Base-by-base conservation (phyloP, 1,140 invertebrate genomes). In the Drosophila rufa region DNA sequence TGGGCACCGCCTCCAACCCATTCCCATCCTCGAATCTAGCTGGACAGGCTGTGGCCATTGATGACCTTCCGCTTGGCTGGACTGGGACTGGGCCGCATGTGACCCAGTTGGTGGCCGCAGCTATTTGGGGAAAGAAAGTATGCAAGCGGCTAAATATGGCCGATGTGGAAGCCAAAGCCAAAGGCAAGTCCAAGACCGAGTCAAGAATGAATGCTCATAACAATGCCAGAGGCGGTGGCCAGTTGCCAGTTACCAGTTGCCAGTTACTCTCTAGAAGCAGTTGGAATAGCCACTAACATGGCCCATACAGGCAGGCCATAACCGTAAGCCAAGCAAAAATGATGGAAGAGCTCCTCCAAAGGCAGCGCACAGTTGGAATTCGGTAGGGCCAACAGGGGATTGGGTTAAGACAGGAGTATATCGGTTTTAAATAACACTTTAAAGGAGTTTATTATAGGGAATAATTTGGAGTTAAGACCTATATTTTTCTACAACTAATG, bases 61-160 rank as follows among this genome's bases (percentile, higher is more conserved):
- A 75, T 75, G 71, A 75, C 70, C 71, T 75, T 75, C 71, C 53
- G 65, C 50, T 55, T 55, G 62, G 22, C 48, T 22, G 42, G 50
- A 25, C 33, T 53, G 27, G 19, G 50, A 27, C 17, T 51, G 30
- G 50, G 19, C 19, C 19, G 22, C 60, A 64, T 70, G 45, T 47
- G 66, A 70, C 69, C 67, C 69, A 73, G 53, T 71, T 73, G 69
- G 50, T 70, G 68, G 43, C 9, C 9, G 45, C 36, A 5, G 36
- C 66, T 22, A 38, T 73, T 73, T 71, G 69, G 62, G 27, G 22
- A 56, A 55, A 70, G 67, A 70, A 70, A 70, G 67, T 70, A 36
- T 55, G 61, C 53, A 56, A 30, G 61, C 8, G 61, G 5, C 62
- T 19, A 55, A 68, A 68, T 69, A 67, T 43, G 66, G 50, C 36